Conservation (phyloP, 2,888 invertebrate genomes). For the Cacoxenus indagator region DNA sequence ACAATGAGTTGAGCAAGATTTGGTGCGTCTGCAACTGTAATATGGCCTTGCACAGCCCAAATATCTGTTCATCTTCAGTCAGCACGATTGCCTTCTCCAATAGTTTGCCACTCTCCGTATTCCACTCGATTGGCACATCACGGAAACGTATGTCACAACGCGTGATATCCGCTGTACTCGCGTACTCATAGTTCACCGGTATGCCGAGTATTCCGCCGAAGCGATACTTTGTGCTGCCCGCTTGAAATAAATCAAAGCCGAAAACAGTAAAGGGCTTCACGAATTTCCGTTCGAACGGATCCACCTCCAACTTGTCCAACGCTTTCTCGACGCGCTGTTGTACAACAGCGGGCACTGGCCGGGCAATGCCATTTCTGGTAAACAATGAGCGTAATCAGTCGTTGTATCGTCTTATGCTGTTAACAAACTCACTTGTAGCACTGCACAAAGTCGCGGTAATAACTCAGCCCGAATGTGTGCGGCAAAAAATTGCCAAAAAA, state of each 20-base stretch:
- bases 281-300: constrained; percentile 71
- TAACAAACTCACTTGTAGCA: constrained; percentile 74
- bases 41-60: constrained; percentile 84
- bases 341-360: constrained; percentile 73
- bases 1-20: constrained; percentile 74
- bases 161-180: constrained; percentile 73
- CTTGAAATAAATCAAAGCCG: constrained; percentile 81
- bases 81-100: constrained; percentile 79
- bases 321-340: constrained; percentile 74
- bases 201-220: constrained; percentile 81
- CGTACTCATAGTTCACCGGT: constrained; percentile 80
- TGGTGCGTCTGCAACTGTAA: constrained; percentile 75
- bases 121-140: constrained; percentile 77
- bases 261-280: constrained; percentile 79
- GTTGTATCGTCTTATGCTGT: background rate
- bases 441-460: constrained; percentile 76
- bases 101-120: constrained; percentile 75
- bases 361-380: constrained; percentile 72
- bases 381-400: background rate
- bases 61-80: constrained; percentile 84
- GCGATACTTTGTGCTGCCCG: constrained; percentile 75
- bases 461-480: constrained; percentile 75
- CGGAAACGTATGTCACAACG: constrained; percentile 75
- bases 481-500: constrained; percentile 73
- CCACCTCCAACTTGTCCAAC: constrained; percentile 74